These are phyloP conservation scores for Emesis castigata DNA, from an alignment of 2,888 invertebrate genomes.

Conservation along the genomic window DNA sequence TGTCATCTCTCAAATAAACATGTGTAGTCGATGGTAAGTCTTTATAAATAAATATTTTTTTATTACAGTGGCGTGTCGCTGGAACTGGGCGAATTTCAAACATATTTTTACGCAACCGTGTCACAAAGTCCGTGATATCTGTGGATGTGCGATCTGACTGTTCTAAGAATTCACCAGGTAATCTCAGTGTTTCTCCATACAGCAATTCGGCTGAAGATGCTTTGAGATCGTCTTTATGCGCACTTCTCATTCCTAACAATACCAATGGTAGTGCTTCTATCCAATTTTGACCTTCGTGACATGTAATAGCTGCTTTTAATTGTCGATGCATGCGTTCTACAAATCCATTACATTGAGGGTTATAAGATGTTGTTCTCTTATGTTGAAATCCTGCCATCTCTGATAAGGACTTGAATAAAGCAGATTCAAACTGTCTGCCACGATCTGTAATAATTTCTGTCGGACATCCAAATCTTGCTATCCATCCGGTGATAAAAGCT, in stretches of 20 bases:
- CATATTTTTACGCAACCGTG: background rate
- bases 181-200: background rate
- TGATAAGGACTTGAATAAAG: slow-evolving; percentile 23
- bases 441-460: slow-evolving; percentile 21
- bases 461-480: slow-evolving; percentile 45
- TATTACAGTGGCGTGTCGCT: background rate
- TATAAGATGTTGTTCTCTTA: no score
- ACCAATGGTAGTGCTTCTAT: background rate
- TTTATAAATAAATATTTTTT: background rate
- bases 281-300: background rate
- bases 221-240: background rate
- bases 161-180: background rate
- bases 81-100: background rate
- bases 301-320: background rate
- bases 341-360: no score
- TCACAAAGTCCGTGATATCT: background rate
- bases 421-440: slow-evolving; percentile 64
- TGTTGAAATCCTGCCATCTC: background rate
- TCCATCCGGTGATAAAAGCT: slow-evolving; percentile 70
- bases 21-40: background rate
- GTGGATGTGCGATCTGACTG: background rate
- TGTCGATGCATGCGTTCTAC: background rate
- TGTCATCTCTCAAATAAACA: background rate
- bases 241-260: background rate
- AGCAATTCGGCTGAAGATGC: background rate